phyloP scores from a whole-genome alignment of 2,888 invertebrate genomes.

The Rhimphoctona megacephalus region DNA sequence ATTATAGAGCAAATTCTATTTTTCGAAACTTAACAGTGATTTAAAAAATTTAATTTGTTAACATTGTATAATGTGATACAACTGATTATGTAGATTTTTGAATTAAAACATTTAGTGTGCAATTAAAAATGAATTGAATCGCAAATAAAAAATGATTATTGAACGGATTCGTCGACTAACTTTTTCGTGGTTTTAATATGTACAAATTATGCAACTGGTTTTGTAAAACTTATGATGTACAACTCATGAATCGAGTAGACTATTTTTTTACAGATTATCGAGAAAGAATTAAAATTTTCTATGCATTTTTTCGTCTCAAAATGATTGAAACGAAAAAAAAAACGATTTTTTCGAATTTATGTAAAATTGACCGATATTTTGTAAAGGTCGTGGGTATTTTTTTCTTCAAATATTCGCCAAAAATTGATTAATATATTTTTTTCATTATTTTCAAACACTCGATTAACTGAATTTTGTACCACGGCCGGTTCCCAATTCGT shows the following conservation, averaged over 20 bases:
- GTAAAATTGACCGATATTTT: neutral
- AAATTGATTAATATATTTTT: constrained; percentile 17
- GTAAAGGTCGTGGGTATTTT: neutral
- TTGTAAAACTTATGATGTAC: neutral
- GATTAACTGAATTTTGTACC: neutral
- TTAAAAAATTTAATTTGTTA: neutral
- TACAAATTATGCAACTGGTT: constrained; percentile 8
- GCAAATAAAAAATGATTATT: neutral
- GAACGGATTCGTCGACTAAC: neutral
- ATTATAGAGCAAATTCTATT: constrained; percentile 8
- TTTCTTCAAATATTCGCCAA: neutral
- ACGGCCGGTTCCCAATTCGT: neutral
- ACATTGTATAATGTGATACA: neutral
- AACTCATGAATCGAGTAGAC: neutral
- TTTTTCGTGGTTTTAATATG: neutral
- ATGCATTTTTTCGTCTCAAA: neutral
- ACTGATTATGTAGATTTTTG: neutral
- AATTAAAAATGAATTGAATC: neutral
- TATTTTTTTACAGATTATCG: constrained; percentile 7
- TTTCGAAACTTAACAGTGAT: constrained; percentile 19
- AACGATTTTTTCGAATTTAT: neutral
- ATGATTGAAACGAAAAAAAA: neutral
- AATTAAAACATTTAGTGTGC: neutral
- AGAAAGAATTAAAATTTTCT: neutral
- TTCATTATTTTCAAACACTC: neutral